Evolutionary conservation across 2,888 invertebrate genomes (phyloP).

Genomic region (Lutraria lutraria): DNA sequence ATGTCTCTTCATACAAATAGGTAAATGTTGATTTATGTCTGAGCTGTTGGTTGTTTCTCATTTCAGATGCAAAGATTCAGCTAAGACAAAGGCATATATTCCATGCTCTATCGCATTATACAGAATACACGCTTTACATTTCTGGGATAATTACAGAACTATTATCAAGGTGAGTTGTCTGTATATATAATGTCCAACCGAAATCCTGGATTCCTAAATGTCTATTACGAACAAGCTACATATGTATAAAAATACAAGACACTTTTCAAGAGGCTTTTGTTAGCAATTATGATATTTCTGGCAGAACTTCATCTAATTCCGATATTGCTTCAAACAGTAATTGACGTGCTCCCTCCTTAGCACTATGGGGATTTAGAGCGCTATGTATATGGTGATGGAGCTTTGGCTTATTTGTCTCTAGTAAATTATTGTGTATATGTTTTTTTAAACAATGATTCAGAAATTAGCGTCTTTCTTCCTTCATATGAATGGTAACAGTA

Average conservation of each 20-base stretch:
- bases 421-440: not conserved
- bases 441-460: not conserved
- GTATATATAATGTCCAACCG: not conserved
- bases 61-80: slow-evolving; percentile 68
- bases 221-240: not conserved
- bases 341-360: not conserved
- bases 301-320: not conserved
- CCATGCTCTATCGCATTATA: slow-evolving; percentile 83
- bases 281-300: not conserved
- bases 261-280: not conserved
- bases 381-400: not conserved
- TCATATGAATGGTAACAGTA: not conserved
- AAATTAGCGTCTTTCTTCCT: not conserved
- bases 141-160: slow-evolving; percentile 76
- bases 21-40: too few relatives aligned
- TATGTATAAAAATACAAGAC: not conserved
- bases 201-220: not conserved
- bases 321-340: not conserved
- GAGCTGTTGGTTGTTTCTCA: not conserved
- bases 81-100: slow-evolving; percentile 82
- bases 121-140: slow-evolving; percentile 73
- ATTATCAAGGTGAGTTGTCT: slow-evolving; percentile 76
- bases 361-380: too few relatives aligned
- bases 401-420: not conserved
- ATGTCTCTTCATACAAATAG: too few relatives aligned